phyloP scores from a whole-genome alignment of 2,113 vertebrate species.

The Rhea pennata region DNA sequence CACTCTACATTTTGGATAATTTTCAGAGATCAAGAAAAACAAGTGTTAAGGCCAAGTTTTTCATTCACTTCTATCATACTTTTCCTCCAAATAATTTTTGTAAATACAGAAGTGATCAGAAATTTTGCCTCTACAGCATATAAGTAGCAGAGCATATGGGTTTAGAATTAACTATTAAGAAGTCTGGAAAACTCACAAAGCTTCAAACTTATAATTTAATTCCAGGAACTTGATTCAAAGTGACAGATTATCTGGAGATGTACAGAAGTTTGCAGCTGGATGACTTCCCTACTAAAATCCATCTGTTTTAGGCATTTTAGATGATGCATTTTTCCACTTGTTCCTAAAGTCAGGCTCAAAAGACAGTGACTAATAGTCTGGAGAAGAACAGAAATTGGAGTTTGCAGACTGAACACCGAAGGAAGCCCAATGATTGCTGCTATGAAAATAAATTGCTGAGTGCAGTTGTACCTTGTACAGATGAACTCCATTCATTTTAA shows the following conservation, averaged over 20 bases:
- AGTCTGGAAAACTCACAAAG: background rate
- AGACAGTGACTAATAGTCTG: background rate
- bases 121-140: background rate
- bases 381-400: background rate
- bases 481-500: slow-evolving; percentile 11
- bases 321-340: slow-evolving; percentile 13
- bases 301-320: background rate
- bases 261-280: background rate
- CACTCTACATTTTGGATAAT: background rate
- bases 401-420: background rate
- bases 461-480: background rate
- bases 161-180: slow-evolving; percentile 1
- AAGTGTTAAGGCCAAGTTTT: background rate
- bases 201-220: slow-evolving; percentile 11
- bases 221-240: background rate
- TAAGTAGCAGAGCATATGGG: background rate
- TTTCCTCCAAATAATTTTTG: background rate
- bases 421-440: background rate
- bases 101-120: background rate
- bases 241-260: background rate
- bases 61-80: background rate
- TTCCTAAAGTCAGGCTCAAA: background rate
- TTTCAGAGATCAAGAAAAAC: background rate
- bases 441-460: slow-evolving; percentile 5
- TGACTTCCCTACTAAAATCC: background rate